phyloP scores from a whole-genome alignment of 2,797 vertebrate species.

The Sciurus carolinensis region DNA sequence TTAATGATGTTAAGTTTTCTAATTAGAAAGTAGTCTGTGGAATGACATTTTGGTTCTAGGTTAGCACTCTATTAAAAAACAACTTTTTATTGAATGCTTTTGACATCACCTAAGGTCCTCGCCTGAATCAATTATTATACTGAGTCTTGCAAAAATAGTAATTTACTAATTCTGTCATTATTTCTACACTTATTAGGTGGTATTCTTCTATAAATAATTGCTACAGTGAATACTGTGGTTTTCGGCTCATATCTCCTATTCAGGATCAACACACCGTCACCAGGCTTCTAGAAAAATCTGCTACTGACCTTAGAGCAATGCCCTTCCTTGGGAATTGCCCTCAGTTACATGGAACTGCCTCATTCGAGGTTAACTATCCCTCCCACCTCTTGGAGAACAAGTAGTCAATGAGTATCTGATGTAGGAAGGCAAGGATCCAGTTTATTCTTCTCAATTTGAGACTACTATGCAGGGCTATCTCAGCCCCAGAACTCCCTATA shows the following conservation, averaged over 20 bases:
- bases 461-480: background rate
- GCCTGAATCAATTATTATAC: conserved; percentile 43
- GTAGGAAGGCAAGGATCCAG: background rate
- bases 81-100: conserved; percentile 29
- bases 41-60: background rate
- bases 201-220: conserved; percentile 30
- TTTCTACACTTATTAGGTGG: conserved; percentile 12
- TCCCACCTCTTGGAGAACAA: background rate
- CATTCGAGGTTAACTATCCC: background rate
- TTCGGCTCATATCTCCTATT: background rate
- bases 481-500: background rate
- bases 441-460: background rate
- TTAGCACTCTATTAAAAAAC: background rate
- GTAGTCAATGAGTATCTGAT: background rate
- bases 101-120: conserved; percentile 14
- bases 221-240: background rate
- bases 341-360: conserved; percentile 5
- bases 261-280: background rate
- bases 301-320: background rate
- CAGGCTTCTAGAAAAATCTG: conserved; percentile 8
- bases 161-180: conserved; percentile 24
- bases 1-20: conserved; percentile 37
- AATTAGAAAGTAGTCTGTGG: background rate
- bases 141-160: conserved; percentile 38
- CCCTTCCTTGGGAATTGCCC: background rate